Conservation (phyloP, 2,113 vertebrate genomes). For the Ctenomys sociabilis region DNA sequence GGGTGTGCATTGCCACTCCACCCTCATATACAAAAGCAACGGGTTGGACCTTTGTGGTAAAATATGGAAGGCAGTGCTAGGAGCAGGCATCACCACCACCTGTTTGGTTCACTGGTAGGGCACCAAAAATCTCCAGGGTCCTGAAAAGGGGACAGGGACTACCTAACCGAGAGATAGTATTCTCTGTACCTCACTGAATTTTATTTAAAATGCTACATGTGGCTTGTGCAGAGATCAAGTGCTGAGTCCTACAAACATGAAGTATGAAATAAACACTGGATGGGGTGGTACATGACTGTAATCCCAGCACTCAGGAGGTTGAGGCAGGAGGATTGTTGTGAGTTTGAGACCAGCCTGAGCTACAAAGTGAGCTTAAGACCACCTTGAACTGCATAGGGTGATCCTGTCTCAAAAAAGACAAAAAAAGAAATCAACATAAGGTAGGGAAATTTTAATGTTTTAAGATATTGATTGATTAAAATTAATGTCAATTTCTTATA, state of each 20-base stretch:
- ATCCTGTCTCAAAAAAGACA: too few relatives aligned
- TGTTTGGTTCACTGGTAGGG: neutral
- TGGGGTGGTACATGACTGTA: too few relatives aligned
- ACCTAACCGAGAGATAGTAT: rapidly evolving
- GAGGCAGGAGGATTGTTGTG: too few relatives aligned
- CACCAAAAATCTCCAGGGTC: neutral
- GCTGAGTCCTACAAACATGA: neutral
- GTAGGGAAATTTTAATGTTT: neutral
- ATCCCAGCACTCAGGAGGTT: too few relatives aligned
- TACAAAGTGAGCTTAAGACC: too few relatives aligned
- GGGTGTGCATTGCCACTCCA: neutral
- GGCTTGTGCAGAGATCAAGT: neutral
- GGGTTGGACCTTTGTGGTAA: neutral
- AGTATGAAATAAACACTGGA: too few relatives aligned
- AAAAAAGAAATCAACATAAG: neutral
- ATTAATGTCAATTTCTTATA: neutral
- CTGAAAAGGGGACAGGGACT: neutral
- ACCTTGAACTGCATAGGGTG: too few relatives aligned
- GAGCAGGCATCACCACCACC: neutral
- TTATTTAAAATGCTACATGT: neutral
- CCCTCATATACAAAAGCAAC: neutral
- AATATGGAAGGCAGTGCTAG: neutral
- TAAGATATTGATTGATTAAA: neutral
- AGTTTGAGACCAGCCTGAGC: too few relatives aligned
- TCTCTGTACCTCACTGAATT: neutral